Evolutionary conservation across 2,797 vertebrate genomes (phyloP), one percentile per base, ranked within the genome.

Genomic region (Phrynocephalus vlangalii): DNA sequence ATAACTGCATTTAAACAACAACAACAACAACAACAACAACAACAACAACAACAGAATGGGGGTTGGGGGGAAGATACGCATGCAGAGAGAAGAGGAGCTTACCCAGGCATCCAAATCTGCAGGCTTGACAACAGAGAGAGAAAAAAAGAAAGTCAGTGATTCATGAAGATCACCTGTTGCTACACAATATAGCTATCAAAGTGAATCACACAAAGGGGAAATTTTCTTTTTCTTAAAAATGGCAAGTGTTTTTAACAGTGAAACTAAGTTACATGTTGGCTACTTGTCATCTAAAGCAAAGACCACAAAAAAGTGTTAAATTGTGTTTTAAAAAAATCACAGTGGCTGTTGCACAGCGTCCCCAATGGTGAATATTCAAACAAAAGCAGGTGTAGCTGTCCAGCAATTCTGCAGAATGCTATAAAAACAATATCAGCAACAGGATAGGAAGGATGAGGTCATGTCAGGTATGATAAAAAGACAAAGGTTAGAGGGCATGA

Each of bases 61-160:
- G 28, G 30, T 9, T 6, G 20, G 60, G n/a, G 11, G 4, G 5
- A 6, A 8, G 28, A 8, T 9, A 68, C 15, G n/a, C 48, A 50
- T 15, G 28, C 10, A 44, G 38, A n/a, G 52, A 73, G 30, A 93
- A 94, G 92, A 89, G 88, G 94, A 94, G 97, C 97, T 98, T 97
- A 98, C 97, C 97, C 96, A 97, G 93, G 97, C 96, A 89, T 97
- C 96, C 95, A 98, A 96, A 97, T 98, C 97, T 92, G 87, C 96
- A 95, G 97, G 97, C 97, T 98, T 94, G 94, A 93, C 94, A 91
- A 87, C 94, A 92, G 93, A 90, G 89, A 76, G 70, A 90, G 86
- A 82, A 33, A 70, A 80, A 66, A 44, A 68, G 50, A 52, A 67
- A 80, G 92, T 93, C 81, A 91, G 91, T 92, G 92, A 94, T 94